Evolutionary conservation across 2,888 invertebrate genomes (phyloP), one percentile per base, ranked within the genome.

Genomic region (Synanthedon andrenaeformis): DNA sequence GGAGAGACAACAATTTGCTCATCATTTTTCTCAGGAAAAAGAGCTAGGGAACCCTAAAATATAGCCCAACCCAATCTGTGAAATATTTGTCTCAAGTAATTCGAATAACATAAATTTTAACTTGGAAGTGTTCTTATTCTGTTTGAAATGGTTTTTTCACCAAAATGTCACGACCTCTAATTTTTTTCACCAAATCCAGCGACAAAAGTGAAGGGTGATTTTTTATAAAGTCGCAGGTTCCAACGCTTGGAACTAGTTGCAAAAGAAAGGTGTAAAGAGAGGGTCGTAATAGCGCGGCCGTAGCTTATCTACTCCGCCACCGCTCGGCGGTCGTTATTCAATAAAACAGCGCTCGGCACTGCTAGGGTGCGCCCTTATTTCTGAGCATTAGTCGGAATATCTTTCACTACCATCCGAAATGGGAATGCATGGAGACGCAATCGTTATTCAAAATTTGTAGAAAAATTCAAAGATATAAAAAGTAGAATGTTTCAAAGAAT

Each of bases 291-390:
- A 54, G 59, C 57, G 62, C 69, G 66, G 66, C 53, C 58, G 52
- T 52, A 62, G 67, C 76, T 79, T 81, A 79, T 81, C 79, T 74
- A 65, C 62, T 65, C 64, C 61, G 60, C 58, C 71, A 67, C 69
- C 64, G 63, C 65, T 66, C 67, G 66, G 65, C 63, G 71, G 71
- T 67, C 79, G 79, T 79, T 78, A 79, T 80, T 80, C 79, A 80
- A 82, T 80, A 78, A 78, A 77, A 72, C 65, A 74, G 73, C 73
- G 67, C 64, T 63, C 60, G 58, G 62, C 62, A 56, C 51, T 54
- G 58, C 56, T 53, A 62, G 64, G 66, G 62, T 65, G 67, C 61
- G 58, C 67, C 64, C 67, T 68, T 69, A 62, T 63, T 62, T 59
- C 63, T 66, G 59, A 62, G 63, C 63, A 69, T 66, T 70, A 69